Base-by-base conservation (phyloP, 2,888 invertebrate species). In the Erebia ligea region DNA sequence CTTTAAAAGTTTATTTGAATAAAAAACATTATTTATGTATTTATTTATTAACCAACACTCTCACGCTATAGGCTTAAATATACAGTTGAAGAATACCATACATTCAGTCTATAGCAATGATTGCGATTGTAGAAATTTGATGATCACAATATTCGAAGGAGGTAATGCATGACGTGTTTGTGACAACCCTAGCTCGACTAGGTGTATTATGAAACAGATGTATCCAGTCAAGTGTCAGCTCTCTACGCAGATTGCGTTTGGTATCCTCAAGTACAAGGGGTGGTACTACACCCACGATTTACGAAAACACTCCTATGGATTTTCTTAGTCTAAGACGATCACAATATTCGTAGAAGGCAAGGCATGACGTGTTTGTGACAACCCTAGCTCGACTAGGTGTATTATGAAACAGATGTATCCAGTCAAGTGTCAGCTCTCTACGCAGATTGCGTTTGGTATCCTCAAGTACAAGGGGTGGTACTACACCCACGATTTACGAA, bases 361-460 rank as follows among this genome's bases (percentile, higher is more conserved):
- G 13, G 11, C 45, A 11, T 45, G 11, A 34, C 34, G 34, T 45
- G 45, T 40, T n/a, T 17, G 56, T 25, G 67, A 10, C 67, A 67
- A 17, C 67, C 67, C 48, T 67, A 48, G 10, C 62, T 45, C 6
- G n/a, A 17, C 34, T n/a, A 25, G 56, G 57, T 67, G 58, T 67
- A 67, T 67, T 25, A 67, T 58, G 67, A 67, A 67, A 67, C 67
- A 67, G 67, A 58, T 67, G 67, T 67, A 67, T 67, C 67, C 54
- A 67, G 58, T 67, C 67, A 50, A 67, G 67, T 67, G 67, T 58
- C 15, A 48, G 19, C 45, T 25, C 67, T 67, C 58, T 5, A 48
- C 67, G 58, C 48, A 58, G 67, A 67, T 67, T 67, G 67, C 48
- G 67, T 67, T 48, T 48, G 70, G 69, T 68, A 68, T 68, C 54